Evolutionary conservation across 2,113 vertebrate species (phyloP).

Genomic region (Halcyon malimbica): DNA sequence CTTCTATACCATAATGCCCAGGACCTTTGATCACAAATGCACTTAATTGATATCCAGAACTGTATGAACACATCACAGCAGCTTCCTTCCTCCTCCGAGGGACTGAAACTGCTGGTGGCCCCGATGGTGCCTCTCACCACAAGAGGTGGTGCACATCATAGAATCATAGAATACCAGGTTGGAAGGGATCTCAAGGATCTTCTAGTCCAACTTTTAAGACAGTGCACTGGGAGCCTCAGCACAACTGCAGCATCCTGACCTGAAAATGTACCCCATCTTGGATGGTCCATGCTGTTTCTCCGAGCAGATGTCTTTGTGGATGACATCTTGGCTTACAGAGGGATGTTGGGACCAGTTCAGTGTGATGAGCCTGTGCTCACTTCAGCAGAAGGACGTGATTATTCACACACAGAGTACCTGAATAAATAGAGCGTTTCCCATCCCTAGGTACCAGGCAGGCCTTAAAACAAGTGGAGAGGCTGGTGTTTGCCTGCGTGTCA

Average conservation of each 20-base stretch:
- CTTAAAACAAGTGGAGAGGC: not conserved
- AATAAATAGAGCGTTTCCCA: not conserved
- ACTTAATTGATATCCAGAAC: not conserved
- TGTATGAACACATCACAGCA: not conserved
- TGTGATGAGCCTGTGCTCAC: accelerated
- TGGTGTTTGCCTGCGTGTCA: not conserved
- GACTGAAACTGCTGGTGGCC: accelerated
- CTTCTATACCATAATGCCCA: accelerated
- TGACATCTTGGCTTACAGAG: not conserved
- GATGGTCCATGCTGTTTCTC: not conserved
- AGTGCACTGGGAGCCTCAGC: not conserved
- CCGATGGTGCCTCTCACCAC: not conserved
- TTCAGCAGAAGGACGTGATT: not conserved
- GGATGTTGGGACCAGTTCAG: accelerated
- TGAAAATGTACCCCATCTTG: accelerated
- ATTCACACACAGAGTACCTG: accelerated
- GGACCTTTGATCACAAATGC: accelerated
- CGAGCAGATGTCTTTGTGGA: not conserved
- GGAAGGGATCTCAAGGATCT: not conserved
- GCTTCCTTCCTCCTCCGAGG: too few species aligned
- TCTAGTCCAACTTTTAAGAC: not conserved
- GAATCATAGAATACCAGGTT: not conserved
- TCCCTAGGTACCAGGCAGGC: too few species aligned
- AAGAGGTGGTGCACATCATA: not conserved
- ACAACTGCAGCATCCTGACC: accelerated